A percentile compares a stretch with the other conserved stretches of the same genome.
Conservation (phyloP, 2,888 invertebrate genomes). For the Neoascia interrupta region DNA sequence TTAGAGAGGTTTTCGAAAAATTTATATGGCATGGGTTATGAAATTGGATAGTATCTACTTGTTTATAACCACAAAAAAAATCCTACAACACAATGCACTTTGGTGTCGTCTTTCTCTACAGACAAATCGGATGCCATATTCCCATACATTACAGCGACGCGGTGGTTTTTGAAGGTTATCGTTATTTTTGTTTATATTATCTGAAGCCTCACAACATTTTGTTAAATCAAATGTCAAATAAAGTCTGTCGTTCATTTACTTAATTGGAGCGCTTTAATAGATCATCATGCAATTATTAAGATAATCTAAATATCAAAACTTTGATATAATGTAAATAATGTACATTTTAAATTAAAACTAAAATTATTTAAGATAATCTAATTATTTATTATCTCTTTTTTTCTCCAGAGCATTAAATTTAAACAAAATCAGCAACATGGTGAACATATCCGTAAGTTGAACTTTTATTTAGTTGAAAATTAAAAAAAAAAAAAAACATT, state of each 20-base stretch:
- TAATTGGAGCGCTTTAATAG: slow-evolving; percentile 46
- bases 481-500: no score
- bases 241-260: slow-evolving; percentile 25
- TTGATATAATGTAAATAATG: neutral
- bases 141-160: neutral
- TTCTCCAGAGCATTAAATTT: slow-evolving; percentile 34
- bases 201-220: slow-evolving; percentile 38
- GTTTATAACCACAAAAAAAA: no score
- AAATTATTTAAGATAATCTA: neutral
- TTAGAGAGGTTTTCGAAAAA: no score
- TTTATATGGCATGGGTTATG: no score
- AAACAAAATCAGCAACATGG: slow-evolving; percentile 71
- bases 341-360: neutral
- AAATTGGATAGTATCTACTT: no score
- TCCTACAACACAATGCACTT: neutral
- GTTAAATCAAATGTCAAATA: slow-evolving; percentile 45
- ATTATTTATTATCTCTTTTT: neutral
- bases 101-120: slow-evolving; percentile 1
- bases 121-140: neutral
- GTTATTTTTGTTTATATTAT: slow-evolving; percentile 12
- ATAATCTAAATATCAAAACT: slow-evolving; percentile 3
- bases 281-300: slow-evolving; percentile 15
- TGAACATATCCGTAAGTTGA: slow-evolving; percentile 75
- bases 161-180: slow-evolving; percentile 15
- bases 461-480: neutral